Evolutionary conservation across 2,888 invertebrate genomes (phyloP), one percentile per base, ranked within the genome.

Genomic region (Eumacrocentrus americanus): DNA sequence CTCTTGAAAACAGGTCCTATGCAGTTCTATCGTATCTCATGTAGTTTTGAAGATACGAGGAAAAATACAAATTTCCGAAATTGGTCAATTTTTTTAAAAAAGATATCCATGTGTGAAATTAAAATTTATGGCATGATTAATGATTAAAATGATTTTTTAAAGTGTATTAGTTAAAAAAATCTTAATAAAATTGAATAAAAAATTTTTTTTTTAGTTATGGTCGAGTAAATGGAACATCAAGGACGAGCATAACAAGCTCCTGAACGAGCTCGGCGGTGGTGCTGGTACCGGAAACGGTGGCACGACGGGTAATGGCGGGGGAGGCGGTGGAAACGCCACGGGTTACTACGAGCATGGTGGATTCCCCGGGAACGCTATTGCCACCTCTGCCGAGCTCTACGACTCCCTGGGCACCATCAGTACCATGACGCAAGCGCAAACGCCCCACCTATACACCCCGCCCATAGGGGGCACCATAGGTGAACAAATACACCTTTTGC

Each of bases 201-300:
- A 44, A 54, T 20, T 47, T 52, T 51, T 37, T 38, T 47, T 61
- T 12, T 83, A 91, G 91, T 85, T 91, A 66, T 93, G 93, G 86
- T 91, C 94, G 67, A 88, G 88, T 65, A 94, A 94, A 84, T 94
- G 94, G 94, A 91, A 91, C 81, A 89, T 94, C 77, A 94, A 94
- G 81, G 94, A 94, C 81, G 93, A 94, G 78, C 92, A 93, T 83
- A 94, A 94, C 83, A 94, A 94, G 82, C 82, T 94, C 52, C 83
- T 94, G 65, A 92, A 92, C 48, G 94, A 94, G 80, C 84, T 94
- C 47, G 91, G 91, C 23, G 86, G 86, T 66, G 82, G 85, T 37
- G 84, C 84, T 51, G 80, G 80, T 58, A 81, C 83, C 56, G 83
- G 78, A 16, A 78, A 77, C 57, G 78, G 76, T 14, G 72, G 73